phyloP scores from a whole-genome alignment of 2,888 invertebrate species.

The Acrobeloides nanus region DNA sequence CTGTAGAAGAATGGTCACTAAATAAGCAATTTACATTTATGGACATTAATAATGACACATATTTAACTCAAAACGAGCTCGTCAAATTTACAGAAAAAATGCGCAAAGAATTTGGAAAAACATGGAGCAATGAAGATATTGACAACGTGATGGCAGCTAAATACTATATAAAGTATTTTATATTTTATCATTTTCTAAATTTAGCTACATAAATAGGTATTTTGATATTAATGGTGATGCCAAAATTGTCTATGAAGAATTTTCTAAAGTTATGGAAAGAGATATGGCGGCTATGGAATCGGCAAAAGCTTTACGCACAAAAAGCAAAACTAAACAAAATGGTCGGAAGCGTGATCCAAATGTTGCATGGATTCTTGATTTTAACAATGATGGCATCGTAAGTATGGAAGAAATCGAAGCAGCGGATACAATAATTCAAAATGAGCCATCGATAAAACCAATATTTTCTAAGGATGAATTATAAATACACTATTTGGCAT shows the following conservation, averaged over 20 bases:
- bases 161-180: conserved; percentile 45
- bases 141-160: conserved; percentile 43
- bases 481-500: no score
- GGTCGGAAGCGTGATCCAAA: conserved; percentile 45
- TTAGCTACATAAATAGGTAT: conserved; percentile 29
- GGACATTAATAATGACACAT: conserved; percentile 44
- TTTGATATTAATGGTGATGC: conserved; percentile 49
- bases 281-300: conserved; percentile 33
- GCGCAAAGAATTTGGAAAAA: conserved; percentile 47
- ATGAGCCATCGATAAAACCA: conserved; percentile 18
- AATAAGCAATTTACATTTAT: conserved; percentile 43
- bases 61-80: conserved; percentile 35
- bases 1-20: conserved; percentile 35
- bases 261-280: conserved; percentile 31
- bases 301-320: conserved; percentile 6
- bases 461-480: conserved; percentile 22
- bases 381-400: conserved; percentile 52
- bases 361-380: conserved; percentile 52
- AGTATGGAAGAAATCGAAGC: conserved; percentile 33
- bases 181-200: background rate
- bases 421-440: conserved; percentile 27
- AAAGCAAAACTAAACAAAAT: conserved; percentile 16
- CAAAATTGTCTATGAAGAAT: conserved; percentile 31
- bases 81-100: conserved; percentile 32
- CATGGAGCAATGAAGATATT: conserved; percentile 51